Base-by-base conservation (phyloP, 37 sponge, comb jelly and placozoan genomes). In the Bolinopsis microptera region DNA sequence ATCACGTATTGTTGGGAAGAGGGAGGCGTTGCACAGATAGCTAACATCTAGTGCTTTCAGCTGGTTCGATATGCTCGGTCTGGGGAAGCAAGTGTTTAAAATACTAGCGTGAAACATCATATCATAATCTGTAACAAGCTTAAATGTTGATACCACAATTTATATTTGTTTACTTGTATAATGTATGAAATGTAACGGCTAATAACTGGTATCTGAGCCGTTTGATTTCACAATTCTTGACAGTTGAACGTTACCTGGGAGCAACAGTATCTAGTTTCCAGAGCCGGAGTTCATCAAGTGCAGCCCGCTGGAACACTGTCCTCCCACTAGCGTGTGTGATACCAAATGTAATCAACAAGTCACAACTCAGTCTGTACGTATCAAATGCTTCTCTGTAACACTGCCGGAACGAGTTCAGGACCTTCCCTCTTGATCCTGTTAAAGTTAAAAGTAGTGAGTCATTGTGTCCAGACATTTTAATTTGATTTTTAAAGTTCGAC, bases 61-160 rank as follows among this genome's bases (percentile, higher is more conserved):
- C 80, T 77, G 80, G 80, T 77, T 77, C 27, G 80, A 77, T 32
- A 77, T 28, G 35, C 80, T 35, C 36, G 80, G 80, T 32, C 80
- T 77, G 80, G n/a, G 27, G 27, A 70, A 9, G 27, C 27, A 5
- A 18, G 8, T 23, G 74, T 70, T 24, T 2, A 77, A 9, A 32
- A 36, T 34, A 31, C 28, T 3, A 18, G 36, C 34, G 80, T 8
- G 18, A 72, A 72, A 77, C 28, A 32, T 31, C 35, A 32, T 35
- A 30, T 70, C 74, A 70, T n/a, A n/a, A n/a, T n/a, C n/a, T n/a
- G n/a, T n/a, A n/a, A n/a, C n/a, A n/a, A n/a, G n/a, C n/a, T n/a
- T n/a, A n/a, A n/a, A n/a, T n/a, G n/a, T n/a, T n/a, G n/a, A n/a
- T n/a, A n/a, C n/a, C n/a, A n/a, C n/a, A n/a, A n/a, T n/a, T n/a